These are phyloP conservation scores for Vanacampus margaritifer DNA, from an alignment of 2,113 vertebrate genomes.

Conservation along the genomic window DNA sequence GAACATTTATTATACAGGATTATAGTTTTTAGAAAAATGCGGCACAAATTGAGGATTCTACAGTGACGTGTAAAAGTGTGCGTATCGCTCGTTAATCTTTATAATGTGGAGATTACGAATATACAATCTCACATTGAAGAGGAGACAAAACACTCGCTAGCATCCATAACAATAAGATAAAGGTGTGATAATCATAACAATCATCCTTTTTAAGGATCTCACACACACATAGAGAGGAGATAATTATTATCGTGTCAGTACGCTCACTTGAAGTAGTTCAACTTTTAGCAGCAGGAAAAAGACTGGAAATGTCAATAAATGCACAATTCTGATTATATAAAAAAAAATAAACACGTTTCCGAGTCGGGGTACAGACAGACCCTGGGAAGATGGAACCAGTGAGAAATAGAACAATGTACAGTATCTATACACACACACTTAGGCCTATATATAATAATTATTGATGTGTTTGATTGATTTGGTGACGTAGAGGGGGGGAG, in stretches of 20 bases:
- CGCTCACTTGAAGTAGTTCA: background rate
- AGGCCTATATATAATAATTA: too few species aligned
- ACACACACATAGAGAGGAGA: background rate
- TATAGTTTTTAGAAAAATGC: background rate
- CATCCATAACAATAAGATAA: conserved; percentile 8
- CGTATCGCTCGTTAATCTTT: background rate
- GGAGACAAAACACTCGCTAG: conserved; percentile 3
- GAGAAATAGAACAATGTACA: too few species aligned
- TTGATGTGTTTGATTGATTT: background rate
- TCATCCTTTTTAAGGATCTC: background rate
- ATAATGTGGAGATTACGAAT: background rate
- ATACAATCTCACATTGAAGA: background rate
- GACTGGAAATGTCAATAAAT: too few species aligned
- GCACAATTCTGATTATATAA: too few species aligned
- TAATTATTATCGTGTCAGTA: background rate
- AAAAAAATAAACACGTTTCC: too few species aligned
- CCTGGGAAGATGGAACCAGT: too few species aligned
- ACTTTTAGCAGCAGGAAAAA: background rate
- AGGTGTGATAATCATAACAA: background rate
- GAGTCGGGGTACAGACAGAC: too few species aligned
- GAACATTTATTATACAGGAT: too few species aligned
- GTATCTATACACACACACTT: too few species aligned
- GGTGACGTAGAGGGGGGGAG: conserved; percentile 18
- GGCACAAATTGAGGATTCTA: background rate
- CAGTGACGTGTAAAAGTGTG: background rate